These are phyloP conservation scores for Oxyruncus cristatus DNA, from an alignment of 2,113 vertebrate species.

Conservation along the genomic window DNA sequence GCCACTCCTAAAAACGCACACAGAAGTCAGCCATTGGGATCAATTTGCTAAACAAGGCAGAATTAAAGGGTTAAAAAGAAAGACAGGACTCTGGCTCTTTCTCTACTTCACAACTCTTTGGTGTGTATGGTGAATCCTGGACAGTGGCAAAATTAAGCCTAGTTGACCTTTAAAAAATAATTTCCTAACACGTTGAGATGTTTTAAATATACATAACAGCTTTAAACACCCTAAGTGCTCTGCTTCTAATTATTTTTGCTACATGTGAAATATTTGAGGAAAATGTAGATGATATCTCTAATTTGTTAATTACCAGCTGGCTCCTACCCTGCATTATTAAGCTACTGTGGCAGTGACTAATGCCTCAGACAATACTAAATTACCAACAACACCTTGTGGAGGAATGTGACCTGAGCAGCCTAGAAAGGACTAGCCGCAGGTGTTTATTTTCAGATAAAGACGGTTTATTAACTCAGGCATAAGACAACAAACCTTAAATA, in stretches of 20 bases:
- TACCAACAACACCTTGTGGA: constrained; percentile 33
- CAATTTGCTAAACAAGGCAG: not conserved
- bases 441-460: constrained; percentile 26
- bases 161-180: constrained; percentile 1
- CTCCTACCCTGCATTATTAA: not conserved
- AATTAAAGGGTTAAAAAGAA: not conserved
- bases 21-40: not conserved
- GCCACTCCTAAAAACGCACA: not conserved
- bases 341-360: constrained; percentile 37
- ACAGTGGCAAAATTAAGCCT: not conserved
- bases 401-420: constrained; percentile 12
- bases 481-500: not conserved
- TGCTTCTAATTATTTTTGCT: constrained; percentile 16
- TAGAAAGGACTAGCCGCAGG: constrained; percentile 5
- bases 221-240: not conserved
- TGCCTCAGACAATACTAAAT: constrained; percentile 31
- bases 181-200: not conserved
- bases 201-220: not conserved
- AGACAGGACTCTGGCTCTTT: not conserved
- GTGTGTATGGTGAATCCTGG: not conserved
- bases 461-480: not conserved
- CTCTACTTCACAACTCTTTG: not conserved
- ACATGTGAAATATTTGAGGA: not conserved
- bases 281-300: constrained; percentile 10
- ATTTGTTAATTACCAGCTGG: constrained; percentile 56